Percentiles rank a stretch among this genome's conserved stretches.
phyloP scores from a whole-genome alignment of 2,797 vertebrate species.

The Gastrophryne carolinensis region DNA sequence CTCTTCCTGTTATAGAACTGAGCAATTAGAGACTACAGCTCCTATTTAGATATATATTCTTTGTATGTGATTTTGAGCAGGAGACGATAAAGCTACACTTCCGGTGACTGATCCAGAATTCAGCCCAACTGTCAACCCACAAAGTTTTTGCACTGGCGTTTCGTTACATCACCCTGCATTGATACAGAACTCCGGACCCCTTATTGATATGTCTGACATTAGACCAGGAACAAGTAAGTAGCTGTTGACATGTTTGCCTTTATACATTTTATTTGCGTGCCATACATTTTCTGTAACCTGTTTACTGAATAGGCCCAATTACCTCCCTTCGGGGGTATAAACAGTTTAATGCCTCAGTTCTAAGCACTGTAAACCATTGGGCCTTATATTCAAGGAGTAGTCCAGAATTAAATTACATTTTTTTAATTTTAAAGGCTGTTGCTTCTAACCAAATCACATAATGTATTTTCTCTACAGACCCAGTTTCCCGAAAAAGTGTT shows the following conservation, averaged over 20 bases:
- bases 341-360: too few species aligned
- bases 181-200: slow-evolving; percentile 95
- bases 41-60: not conserved
- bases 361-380: too few species aligned
- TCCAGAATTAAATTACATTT: too few species aligned
- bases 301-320: too few species aligned
- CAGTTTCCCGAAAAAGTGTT: slow-evolving; percentile 92
- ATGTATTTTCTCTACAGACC: slow-evolving; percentile 69
- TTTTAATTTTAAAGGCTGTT: too few species aligned
- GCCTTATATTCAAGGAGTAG: too few species aligned
- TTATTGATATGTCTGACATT: slow-evolving; percentile 99
- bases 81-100: slow-evolving; percentile 96
- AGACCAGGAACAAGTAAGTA: slow-evolving; percentile 94
- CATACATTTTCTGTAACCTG: too few species aligned
- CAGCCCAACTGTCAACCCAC: slow-evolving; percentile 94
- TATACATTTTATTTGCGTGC: too few species aligned
- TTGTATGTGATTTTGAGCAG: slow-evolving; percentile 61
- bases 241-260: too few species aligned
- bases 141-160: slow-evolving; percentile 97
- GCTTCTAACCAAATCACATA: not conserved
- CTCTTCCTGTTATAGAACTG: too few species aligned
- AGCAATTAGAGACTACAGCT: too few species aligned
- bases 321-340: too few species aligned
- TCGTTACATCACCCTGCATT: slow-evolving; percentile 94
- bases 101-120: slow-evolving; percentile 96